Conservation (phyloP, 1,140 invertebrate species). For the Leucophenga varia region DNA sequence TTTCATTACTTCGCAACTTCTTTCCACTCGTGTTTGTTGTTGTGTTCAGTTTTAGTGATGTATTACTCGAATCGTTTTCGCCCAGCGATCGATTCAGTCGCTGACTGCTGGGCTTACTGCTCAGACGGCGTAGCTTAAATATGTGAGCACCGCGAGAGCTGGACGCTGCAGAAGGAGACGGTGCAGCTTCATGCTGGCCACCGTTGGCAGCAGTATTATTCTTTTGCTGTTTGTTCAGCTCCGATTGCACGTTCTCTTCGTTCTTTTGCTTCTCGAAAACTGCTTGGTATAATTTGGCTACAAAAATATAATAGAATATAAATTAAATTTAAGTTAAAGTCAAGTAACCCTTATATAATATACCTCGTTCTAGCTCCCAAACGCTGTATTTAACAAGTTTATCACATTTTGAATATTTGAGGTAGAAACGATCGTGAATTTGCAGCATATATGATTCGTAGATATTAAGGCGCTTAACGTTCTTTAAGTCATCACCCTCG, state of each 20-base stretch:
- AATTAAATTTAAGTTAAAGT: no score
- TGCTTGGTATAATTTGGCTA: no score
- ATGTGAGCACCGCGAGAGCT: constrained; percentile 20
- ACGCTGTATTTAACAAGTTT: constrained; percentile 60
- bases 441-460: constrained; percentile 88
- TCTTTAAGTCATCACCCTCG: constrained; percentile 72
- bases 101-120: constrained; percentile 12
- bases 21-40: neutral
- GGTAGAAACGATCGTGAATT: constrained; percentile 78
- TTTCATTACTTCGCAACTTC: constrained; percentile 2
- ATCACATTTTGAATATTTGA: constrained; percentile 60
- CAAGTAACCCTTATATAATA: no score
- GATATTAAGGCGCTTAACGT: constrained; percentile 77
- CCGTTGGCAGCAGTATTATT: neutral
- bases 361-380: constrained; percentile 62
- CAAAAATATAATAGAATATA: no score
- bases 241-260: no score
- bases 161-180: constrained; percentile 17
- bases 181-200: constrained; percentile 6
- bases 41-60: constrained; percentile 5
- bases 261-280: no score
- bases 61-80: constrained; percentile 11
- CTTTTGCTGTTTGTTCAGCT: constrained; percentile 10
- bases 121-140: constrained; percentile 24
- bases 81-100: constrained; percentile 17